Percentiles rank a stretch among this genome's conserved stretches.
These are phyloP conservation scores for Diorhabda elongata DNA, from an alignment of 1,140 invertebrate species.

Conservation along the genomic window DNA sequence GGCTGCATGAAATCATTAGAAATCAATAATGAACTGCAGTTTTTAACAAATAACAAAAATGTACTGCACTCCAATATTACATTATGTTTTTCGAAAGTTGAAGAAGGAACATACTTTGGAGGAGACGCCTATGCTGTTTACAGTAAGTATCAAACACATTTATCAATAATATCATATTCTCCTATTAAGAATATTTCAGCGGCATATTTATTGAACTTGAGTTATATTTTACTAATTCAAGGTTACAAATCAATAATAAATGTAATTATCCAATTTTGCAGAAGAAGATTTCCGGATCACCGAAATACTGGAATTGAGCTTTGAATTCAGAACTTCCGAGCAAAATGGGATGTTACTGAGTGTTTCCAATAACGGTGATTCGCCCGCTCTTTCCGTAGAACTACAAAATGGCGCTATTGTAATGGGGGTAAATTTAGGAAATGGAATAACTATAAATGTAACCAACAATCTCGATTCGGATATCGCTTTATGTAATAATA, in stretches of 20 bases:
- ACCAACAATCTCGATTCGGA: slow-evolving; percentile 58
- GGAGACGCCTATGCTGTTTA: slow-evolving; percentile 79
- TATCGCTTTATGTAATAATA: slow-evolving; percentile 75
- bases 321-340: slow-evolving; percentile 82
- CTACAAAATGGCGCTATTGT: slow-evolving; percentile 72
- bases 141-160: slow-evolving; percentile 54
- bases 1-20: slow-evolving; percentile 76
- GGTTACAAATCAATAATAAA: too few species aligned
- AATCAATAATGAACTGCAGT: slow-evolving; percentile 73
- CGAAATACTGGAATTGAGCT: slow-evolving; percentile 63
- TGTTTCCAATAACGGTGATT: slow-evolving; percentile 58
- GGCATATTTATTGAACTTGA: too few species aligned
- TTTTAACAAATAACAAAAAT: slow-evolving; percentile 53
- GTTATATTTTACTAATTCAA: too few species aligned
- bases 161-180: too few species aligned
- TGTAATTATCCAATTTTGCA: slow-evolving; percentile 44
- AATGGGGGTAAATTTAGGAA: slow-evolving; percentile 65
- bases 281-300: slow-evolving; percentile 68
- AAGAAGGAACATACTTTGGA: slow-evolving; percentile 81
- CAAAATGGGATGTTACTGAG: slow-evolving; percentile 75
- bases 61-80: slow-evolving; percentile 67
- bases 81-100: slow-evolving; percentile 81
- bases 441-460: slow-evolving; percentile 57
- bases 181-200: too few species aligned
- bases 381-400: slow-evolving; percentile 70